Evolutionary conservation across 2,113 vertebrate genomes (phyloP).

Genomic region (Cololabis saira): DNA sequence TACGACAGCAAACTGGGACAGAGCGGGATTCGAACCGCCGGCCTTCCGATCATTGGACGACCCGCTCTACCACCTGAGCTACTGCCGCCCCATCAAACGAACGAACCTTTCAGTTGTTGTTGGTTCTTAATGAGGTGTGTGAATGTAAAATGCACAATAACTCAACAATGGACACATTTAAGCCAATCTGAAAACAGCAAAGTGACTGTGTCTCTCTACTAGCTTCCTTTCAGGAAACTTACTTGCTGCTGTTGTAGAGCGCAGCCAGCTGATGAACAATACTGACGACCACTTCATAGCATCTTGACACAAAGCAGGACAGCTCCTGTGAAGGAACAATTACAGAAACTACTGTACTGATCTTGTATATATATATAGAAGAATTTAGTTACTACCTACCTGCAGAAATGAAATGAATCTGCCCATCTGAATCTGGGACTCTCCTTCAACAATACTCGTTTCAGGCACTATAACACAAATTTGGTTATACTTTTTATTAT

Average conservation of each 20-base stretch:
- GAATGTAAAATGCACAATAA: too few species aligned
- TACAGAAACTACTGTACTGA: neutral
- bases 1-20: too few species aligned
- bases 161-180: neutral
- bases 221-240: constrained; percentile 59
- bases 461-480: constrained; percentile 85
- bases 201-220: constrained; percentile 4
- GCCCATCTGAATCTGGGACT: constrained; percentile 97
- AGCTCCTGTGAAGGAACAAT: constrained; percentile 84
- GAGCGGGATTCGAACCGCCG: too few species aligned
- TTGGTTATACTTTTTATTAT: neutral
- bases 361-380: neutral
- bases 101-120: too few species aligned
- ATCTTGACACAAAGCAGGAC: constrained; percentile 95
- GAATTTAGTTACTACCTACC: constrained; percentile 69
- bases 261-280: constrained; percentile 95
- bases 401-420: constrained; percentile 98
- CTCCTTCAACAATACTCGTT: constrained; percentile 92
- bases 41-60: too few species aligned
- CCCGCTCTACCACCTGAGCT: too few species aligned
- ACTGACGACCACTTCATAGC: constrained; percentile 96
- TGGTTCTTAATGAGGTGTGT: too few species aligned
- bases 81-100: too few species aligned
- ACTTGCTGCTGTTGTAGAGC: constrained; percentile 97
- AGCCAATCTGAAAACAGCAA: neutral